Evolutionary conservation across 2,113 vertebrate genomes (phyloP).

Genomic region (Actenoides hombroni): DNA sequence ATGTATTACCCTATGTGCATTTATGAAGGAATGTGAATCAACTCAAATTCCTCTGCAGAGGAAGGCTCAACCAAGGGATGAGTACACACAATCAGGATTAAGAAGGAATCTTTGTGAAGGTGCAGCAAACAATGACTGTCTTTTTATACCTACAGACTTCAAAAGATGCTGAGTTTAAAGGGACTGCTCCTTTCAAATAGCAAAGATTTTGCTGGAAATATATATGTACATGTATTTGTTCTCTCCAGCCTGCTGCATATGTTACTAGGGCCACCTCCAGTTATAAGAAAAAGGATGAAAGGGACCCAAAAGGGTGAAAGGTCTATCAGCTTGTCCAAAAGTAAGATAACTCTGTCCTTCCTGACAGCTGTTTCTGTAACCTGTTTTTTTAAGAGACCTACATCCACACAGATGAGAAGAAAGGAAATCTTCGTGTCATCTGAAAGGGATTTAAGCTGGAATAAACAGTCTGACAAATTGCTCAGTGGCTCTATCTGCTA

Average conservation of each 20-base stretch:
- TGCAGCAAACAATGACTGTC: background rate
- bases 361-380: background rate
- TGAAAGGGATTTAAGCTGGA: background rate
- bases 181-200: background rate
- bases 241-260: no score
- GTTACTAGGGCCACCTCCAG: background rate
- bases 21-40: conserved; percentile 1
- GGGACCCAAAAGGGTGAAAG: background rate
- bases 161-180: conserved; percentile 7
- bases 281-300: background rate
- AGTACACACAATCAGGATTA: background rate
- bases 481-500: background rate
- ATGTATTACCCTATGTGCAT: background rate
- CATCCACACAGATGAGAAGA: background rate
- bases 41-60: background rate
- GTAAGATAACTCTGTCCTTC: background rate
- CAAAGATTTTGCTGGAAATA: background rate
- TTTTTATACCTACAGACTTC: background rate
- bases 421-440: background rate
- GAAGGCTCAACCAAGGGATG: background rate
- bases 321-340: background rate
- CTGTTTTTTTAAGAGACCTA: background rate
- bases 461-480: background rate
- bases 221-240: no score
- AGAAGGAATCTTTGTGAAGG: conserved; percentile 1